Evolutionary conservation across 2,797 vertebrate species (phyloP), one percentile per base, ranked within the genome.

Genomic region (Discoglossus pictus): DNA sequence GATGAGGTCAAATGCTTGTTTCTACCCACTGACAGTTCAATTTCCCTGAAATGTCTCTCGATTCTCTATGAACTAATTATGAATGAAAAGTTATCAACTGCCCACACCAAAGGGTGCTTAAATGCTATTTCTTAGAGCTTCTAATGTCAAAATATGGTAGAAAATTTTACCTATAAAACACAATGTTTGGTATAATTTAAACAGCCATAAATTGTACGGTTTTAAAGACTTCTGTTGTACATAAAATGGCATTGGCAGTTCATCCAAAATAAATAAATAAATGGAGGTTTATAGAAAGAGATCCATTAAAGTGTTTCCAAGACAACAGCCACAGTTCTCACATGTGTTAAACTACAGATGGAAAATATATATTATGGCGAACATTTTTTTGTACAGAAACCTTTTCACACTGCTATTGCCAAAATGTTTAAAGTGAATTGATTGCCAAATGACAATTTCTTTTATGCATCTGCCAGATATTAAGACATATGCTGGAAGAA

Each of bases 1-100:
- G 96, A 98, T 98, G 94, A 94, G 96, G 96, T 98, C 96, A 98
- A 97, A 95, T 89, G 90, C 90, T 93, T 93, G 90, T 90, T 92
- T 93, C 94, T 94, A 86, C 81, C 90, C 89, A 89, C 92, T 97
- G 96, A 98, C 96, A 98, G 96, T 98, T 98, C 96, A 98, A 98
- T 98, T 98, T 97, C 96, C 96, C 93, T 91, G 93, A 92, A 88
- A 93, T 89, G 91, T 91, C 88, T 93, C 90, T 89, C 85, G 87
- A 92, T 93, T 97, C 92, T 92, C 92, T 82, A 91, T 83, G 85
- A 87, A 87, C 93, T 98, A 98, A 98, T 98, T 96, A 98, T 97
- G 94, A 98, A 97, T 96, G 95, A 98, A 98, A 96, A 93, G 93
- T 97, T 95, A 98, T 98, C 93, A 97, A 94, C 89, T 85, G 87